Percentiles rank a stretch among this genome's conserved stretches.
Evolutionary conservation across 2,888 invertebrate species (phyloP).

Genomic region (Scelioninae gen. 1): DNA sequence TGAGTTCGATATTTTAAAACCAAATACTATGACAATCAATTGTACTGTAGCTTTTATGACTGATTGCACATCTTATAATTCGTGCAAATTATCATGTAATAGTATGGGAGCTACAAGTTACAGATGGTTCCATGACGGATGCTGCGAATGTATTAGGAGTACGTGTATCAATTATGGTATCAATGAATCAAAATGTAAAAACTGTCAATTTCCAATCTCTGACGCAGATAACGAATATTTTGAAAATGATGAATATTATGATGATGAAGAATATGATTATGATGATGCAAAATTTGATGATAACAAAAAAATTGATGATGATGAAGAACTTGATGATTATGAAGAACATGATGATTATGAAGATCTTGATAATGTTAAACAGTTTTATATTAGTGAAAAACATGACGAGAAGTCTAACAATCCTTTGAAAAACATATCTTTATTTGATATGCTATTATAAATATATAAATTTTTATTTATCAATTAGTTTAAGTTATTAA

Average conservation of each 20-base stretch:
- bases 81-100: no score
- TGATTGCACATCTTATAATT: no score
- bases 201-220: background rate
- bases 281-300: background rate
- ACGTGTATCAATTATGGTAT: constrained; percentile 8
- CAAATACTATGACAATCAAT: no score
- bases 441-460: background rate
- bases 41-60: no score
- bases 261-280: background rate
- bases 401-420: background rate
- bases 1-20: no score
- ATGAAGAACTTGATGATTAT: background rate
- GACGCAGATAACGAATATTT: background rate
- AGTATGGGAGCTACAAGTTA: no score
- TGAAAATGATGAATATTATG: background rate
- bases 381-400: no score
- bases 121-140: no score
- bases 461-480: no score
- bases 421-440: background rate
- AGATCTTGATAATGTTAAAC: background rate
- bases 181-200: constrained; percentile 5
- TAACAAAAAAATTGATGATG: no score
- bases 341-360: background rate
- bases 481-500: no score
- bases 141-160: constrained; percentile 5